Evolutionary conservation across 2,888 invertebrate species (phyloP).

Genomic region (Protodeltote pygarga): DNA sequence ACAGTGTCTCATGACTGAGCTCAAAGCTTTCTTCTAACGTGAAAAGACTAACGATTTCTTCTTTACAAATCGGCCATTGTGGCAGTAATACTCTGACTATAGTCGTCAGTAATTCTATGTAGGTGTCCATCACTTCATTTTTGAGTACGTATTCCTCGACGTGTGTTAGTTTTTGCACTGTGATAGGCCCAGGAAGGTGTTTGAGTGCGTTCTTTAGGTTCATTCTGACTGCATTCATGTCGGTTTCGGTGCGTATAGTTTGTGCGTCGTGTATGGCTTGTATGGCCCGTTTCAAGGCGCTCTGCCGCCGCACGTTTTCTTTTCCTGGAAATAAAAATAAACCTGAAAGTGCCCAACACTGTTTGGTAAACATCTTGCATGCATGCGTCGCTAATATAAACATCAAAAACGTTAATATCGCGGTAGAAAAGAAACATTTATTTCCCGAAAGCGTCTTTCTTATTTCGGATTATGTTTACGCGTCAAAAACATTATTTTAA

Average conservation of each 20-base stretch:
- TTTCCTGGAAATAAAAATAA: conserved; percentile 75
- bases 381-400: conserved; percentile 37
- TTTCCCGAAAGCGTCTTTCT: not conserved
- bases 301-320: conserved; percentile 38
- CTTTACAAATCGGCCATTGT: conserved; percentile 87
- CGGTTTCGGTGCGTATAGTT: conserved; percentile 65
- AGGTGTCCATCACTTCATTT: conserved; percentile 74
- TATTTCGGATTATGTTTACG: no score
- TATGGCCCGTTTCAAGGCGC: conserved; percentile 61
- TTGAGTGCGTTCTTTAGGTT: conserved; percentile 45
- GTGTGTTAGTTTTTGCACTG: conserved; percentile 88
- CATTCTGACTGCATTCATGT: conserved; percentile 55
- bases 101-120: conserved; percentile 81
- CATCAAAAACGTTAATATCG: not conserved
- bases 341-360: conserved; percentile 84
- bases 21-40: conserved; percentile 83
- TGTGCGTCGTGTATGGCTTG: conserved; percentile 63
- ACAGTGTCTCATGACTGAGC: conserved; percentile 80
- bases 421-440: not conserved
- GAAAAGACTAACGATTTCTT: conserved; percentile 78
- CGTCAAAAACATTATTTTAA: no score
- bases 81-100: conserved; percentile 82
- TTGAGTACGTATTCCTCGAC: conserved; percentile 73
- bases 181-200: conserved; percentile 87
- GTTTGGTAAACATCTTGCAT: conserved; percentile 50